A percentile compares a stretch with the other conserved stretches of the same genome.
phyloP scores from a whole-genome alignment of 2,797 vertebrate species.

The Thunnus albacares region DNA sequence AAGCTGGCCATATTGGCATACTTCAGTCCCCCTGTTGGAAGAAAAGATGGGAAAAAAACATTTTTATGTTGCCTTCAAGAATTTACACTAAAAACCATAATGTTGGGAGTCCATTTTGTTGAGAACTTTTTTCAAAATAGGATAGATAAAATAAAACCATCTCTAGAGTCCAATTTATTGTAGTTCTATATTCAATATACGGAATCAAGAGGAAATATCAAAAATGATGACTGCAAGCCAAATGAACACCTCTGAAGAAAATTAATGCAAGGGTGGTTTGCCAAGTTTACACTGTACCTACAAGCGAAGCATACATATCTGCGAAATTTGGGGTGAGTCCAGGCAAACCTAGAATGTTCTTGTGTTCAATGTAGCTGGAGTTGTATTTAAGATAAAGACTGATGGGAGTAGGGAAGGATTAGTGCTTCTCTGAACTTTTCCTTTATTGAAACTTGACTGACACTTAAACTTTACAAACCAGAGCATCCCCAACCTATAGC shows the following conservation, averaged over 20 bases:
- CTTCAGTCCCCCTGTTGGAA: conserved; percentile 76
- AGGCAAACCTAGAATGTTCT: conserved; percentile 80
- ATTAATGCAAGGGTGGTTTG: conserved; percentile 81
- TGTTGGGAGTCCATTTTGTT: conserved; percentile 83
- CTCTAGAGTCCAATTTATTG: conserved; percentile 84
- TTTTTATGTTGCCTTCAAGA: conserved; percentile 90
- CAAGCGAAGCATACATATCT: conserved; percentile 82
- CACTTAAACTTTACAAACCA: conserved; percentile 73
- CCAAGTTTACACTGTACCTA: conserved; percentile 84
- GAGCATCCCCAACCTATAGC: conserved; percentile 67
- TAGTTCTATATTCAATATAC: conserved; percentile 83
- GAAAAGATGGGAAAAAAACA: conserved; percentile 67
- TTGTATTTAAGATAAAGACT: conserved; percentile 79
- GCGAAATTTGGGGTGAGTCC: conserved; percentile 74
- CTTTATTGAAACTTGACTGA: conserved; percentile 73
- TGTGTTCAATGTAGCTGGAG: conserved; percentile 80
- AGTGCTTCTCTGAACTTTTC: conserved; percentile 77
- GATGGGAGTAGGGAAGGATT: conserved; percentile 65
- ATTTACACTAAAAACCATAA: conserved; percentile 83
- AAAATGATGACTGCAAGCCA: conserved; percentile 81
- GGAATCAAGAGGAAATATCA: conserved; percentile 75
- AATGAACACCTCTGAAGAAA: conserved; percentile 80
- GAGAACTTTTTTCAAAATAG: conserved; percentile 81
- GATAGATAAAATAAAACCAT: conserved; percentile 80
- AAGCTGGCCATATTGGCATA: conserved; percentile 82